Evolutionary conservation across 2,113 vertebrate genomes (phyloP).

Genomic region (Bettongia penicillata): DNA sequence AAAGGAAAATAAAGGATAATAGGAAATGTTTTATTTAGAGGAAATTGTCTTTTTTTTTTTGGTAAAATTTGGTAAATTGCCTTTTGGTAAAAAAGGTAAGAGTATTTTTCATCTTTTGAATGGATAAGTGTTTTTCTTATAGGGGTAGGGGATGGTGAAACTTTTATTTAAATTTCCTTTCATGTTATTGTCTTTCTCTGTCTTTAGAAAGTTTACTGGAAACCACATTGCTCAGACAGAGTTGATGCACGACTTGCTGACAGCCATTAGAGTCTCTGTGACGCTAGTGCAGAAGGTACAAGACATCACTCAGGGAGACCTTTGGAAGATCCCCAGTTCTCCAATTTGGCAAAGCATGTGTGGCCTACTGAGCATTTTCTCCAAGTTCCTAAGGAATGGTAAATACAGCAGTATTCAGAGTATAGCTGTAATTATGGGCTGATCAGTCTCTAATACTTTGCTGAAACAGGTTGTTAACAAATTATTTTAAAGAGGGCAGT

Average conservation of each 20-base stretch:
- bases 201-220: slow-evolving; percentile 86
- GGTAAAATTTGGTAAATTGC: neutral
- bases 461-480: neutral
- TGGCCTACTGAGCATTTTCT: slow-evolving; percentile 87
- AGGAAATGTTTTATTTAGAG: neutral
- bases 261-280: slow-evolving; percentile 91
- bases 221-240: slow-evolving; percentile 91
- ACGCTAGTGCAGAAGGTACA: slow-evolving; percentile 90
- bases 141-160: neutral
- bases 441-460: neutral
- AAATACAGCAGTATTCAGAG: slow-evolving; percentile 70
- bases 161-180: slow-evolving; percentile 47
- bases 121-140: neutral
- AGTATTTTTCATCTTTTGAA: neutral
- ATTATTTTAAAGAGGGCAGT: slow-evolving; percentile 9
- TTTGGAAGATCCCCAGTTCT: slow-evolving; percentile 76
- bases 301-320: slow-evolving; percentile 73
- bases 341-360: slow-evolving; percentile 87
- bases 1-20: neutral
- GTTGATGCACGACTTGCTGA: slow-evolving; percentile 91
- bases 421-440: neutral
- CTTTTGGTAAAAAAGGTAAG: neutral
- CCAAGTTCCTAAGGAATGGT: slow-evolving; percentile 91
- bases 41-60: neutral
- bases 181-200: slow-evolving; percentile 66